Conservation (phyloP, 2,113 vertebrate species). For the Protobothrops flavoviridis region DNA sequence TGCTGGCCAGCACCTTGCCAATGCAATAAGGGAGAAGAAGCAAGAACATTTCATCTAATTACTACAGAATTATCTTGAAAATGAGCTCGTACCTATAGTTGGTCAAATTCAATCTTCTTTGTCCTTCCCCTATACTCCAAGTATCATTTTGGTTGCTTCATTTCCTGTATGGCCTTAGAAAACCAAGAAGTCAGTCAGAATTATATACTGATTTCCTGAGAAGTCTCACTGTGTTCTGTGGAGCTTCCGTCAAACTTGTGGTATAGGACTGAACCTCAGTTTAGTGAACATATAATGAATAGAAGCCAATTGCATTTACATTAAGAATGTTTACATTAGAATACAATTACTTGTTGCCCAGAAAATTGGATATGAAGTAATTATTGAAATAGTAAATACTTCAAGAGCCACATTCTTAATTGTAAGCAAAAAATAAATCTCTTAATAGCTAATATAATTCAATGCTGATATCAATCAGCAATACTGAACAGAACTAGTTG, state of each 20-base stretch:
- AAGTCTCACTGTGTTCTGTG: background rate
- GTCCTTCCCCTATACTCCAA: background rate
- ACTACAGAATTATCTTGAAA: background rate
- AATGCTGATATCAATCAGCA: constrained; percentile 10
- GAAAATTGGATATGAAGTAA: background rate
- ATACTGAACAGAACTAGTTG: constrained; percentile 5
- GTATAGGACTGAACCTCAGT: background rate
- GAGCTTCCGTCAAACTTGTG: background rate
- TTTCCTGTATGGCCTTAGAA: background rate
- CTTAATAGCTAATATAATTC: background rate
- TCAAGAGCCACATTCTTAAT: background rate
- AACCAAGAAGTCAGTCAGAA: background rate
- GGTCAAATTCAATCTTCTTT: background rate
- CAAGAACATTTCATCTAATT: background rate
- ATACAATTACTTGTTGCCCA: constrained; percentile 11
- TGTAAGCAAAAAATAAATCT: background rate
- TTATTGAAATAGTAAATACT: background rate
- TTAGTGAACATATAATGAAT: background rate
- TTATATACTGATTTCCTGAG: background rate
- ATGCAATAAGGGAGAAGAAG: background rate
- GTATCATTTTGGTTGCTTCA: background rate
- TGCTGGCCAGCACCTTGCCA: background rate
- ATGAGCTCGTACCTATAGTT: background rate
- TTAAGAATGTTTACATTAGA: background rate
- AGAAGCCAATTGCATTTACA: constrained; percentile 13